Conservation (phyloP, 2,113 vertebrate species). For the Bambusicola thoracicus region DNA sequence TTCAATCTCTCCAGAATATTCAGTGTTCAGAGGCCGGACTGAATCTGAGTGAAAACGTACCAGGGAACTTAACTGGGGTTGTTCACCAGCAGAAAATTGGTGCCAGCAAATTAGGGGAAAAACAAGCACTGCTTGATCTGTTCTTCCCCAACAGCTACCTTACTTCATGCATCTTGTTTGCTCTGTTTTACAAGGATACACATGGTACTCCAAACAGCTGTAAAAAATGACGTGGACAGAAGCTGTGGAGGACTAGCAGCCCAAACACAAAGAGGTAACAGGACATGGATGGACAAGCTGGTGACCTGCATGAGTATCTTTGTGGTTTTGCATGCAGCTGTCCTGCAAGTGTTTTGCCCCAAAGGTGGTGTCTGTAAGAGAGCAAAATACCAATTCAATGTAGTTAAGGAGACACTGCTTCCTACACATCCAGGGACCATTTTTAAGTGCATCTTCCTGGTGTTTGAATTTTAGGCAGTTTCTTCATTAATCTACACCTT, state of each 20-base stretch:
- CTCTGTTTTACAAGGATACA: background rate
- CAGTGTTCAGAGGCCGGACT: constrained; percentile 8
- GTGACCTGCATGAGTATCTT: background rate
- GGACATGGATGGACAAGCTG: background rate
- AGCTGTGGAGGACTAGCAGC: background rate
- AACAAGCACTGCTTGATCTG: constrained; percentile 38
- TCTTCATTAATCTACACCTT: background rate
- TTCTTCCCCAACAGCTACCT: constrained; percentile 35
- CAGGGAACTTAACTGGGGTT: background rate
- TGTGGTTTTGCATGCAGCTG: background rate
- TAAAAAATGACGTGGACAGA: background rate
- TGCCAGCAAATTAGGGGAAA: constrained; percentile 45
- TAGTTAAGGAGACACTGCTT: background rate
- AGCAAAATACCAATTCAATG: background rate
- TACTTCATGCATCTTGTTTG: constrained; percentile 43
- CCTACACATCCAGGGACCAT: background rate
- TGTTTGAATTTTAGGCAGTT: background rate
- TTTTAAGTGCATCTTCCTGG: background rate
- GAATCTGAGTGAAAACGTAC: constrained; percentile 36
- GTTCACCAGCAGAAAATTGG: background rate
- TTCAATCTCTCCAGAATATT: constrained; percentile 16
- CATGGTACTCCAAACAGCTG: background rate
- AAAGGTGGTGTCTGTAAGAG: background rate
- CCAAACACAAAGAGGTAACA: background rate
- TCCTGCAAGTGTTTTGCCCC: background rate